Evolutionary conservation across 2,797 vertebrate genomes (phyloP), one percentile per base, ranked within the genome.

Genomic region (Alcedo quadribrachys): DNA sequence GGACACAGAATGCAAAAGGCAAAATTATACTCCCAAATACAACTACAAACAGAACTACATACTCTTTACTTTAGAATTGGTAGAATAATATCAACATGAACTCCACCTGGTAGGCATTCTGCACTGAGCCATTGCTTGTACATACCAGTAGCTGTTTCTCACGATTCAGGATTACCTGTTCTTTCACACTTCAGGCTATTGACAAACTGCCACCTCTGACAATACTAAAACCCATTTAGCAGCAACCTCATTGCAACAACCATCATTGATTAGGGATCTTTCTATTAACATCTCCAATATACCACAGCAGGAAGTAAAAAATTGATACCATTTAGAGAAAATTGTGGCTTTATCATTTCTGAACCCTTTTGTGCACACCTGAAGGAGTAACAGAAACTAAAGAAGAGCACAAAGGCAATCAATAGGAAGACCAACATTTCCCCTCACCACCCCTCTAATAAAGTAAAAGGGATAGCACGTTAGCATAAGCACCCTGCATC

Each of bases 41-140:
- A 15, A 78, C 28, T 55, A 83, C 73, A 51, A 87, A 54, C 21
- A 42, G 15, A 87, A 75, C 17, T 42, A 54, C 2, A 2, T 11
- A 15, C 5, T 53, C 27, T 62, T 55, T 37, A 35, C 17, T 37
- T 74, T 20, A 37, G 30, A 66, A 57, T 10, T 32, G n/a, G 54
- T 55, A 48, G 35, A 33, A 25, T 33, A 14, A 7, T 24, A 81
- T 45, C 15, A 51, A 42, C 33, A 30, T 73, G 42, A 81, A 40
- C 40, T 68, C 16, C 30, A 27, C 10, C 11, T 10, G 1, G 5
- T 0, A 0, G 24, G 15, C 17, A 58, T 2, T 43, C 35, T n/a
- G 58, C 25, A 46, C 55, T 7, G 6, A 67, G 42, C n/a, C 30
- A 30, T 19, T 20, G 21, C 60, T 78, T 57, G 45, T 30, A 45